A percentile compares a stretch with the other conserved stretches of the same genome.
phyloP scores from a whole-genome alignment of 35 echinoderm and acorn worm species.

The Amphiura filiformis region DNA sequence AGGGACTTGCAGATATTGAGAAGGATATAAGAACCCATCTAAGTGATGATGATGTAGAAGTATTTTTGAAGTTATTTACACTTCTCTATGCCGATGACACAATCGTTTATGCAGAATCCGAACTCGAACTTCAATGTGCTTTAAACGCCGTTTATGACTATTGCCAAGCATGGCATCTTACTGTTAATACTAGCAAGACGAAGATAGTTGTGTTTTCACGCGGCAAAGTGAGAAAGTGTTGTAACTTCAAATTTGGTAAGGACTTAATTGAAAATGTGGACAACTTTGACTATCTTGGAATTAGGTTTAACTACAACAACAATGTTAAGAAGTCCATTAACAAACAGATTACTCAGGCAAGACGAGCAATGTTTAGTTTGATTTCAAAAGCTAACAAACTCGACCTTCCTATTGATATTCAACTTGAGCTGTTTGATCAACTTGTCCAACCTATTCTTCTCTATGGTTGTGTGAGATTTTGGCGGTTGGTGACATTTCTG shows the following conservation, averaged over 20 bases:
- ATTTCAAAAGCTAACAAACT: constrained; percentile 4
- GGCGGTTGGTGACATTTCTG: not conserved
- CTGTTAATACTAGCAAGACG: not conserved
- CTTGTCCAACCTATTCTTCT: not conserved
- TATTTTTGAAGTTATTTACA: constrained; percentile 31
- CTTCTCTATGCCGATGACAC: constrained; percentile 39
- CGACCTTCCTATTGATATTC: constrained; percentile 26
- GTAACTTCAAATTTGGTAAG: not conserved
- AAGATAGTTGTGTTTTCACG: too few relatives aligned
- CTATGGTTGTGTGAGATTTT: constrained; percentile 3
- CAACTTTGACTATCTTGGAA: not conserved
- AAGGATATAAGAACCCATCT: not conserved
- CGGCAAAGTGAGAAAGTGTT: not conserved
- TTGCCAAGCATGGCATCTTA: constrained; percentile 37
- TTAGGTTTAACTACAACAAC: constrained; percentile 10
- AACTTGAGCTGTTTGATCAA: constrained; percentile 25
- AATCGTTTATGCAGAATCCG: not conserved
- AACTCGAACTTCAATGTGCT: not conserved
- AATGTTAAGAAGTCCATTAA: not conserved
- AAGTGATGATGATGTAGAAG: constrained; percentile 44
- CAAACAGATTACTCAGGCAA: not conserved
- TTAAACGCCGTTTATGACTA: not conserved
- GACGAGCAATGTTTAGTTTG: not conserved
- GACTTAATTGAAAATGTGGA: not conserved
- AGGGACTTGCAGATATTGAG: not conserved